Evolutionary conservation across 2,888 invertebrate genomes (phyloP).

Genomic region (Empis stercorea): DNA sequence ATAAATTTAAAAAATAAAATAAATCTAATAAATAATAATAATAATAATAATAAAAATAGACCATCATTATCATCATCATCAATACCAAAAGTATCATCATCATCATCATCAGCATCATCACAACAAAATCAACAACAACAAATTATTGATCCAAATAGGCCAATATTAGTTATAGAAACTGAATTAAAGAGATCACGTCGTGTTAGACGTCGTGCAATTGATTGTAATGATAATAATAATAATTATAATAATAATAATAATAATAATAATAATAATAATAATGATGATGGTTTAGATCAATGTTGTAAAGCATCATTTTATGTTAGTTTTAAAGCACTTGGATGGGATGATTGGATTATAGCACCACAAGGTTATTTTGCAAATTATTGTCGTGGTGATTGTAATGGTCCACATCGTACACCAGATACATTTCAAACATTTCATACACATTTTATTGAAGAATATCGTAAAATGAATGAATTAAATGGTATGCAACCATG

Average conservation of each 20-base stretch:
- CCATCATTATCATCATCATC: too few relatives aligned
- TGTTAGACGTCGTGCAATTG: conserved; percentile 68
- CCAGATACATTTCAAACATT: conserved; percentile 75
- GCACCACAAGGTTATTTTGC: conserved; percentile 84
- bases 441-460: conserved; percentile 84
- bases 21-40: not conserved
- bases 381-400: conserved; percentile 86
- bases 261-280: too few relatives aligned
- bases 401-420: conserved; percentile 60
- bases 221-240: conserved; percentile 55
- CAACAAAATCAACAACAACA: conserved; percentile 2
- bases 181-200: conserved; percentile 54
- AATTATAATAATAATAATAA: not conserved
- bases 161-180: conserved; percentile 71
- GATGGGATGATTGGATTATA: conserved; percentile 93
- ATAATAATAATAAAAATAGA: not conserved
- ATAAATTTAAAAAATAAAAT: not conserved
- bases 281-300: conserved; percentile 46
- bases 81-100: too few relatives aligned
- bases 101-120: too few relatives aligned
- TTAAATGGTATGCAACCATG: conserved; percentile 75
- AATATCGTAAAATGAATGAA: conserved; percentile 64
- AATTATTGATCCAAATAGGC: conserved; percentile 52
- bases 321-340: conserved; percentile 79
- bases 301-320: conserved; percentile 85